phyloP scores from a whole-genome alignment of 2,888 invertebrate species.

The Craniophora ligustri region DNA sequence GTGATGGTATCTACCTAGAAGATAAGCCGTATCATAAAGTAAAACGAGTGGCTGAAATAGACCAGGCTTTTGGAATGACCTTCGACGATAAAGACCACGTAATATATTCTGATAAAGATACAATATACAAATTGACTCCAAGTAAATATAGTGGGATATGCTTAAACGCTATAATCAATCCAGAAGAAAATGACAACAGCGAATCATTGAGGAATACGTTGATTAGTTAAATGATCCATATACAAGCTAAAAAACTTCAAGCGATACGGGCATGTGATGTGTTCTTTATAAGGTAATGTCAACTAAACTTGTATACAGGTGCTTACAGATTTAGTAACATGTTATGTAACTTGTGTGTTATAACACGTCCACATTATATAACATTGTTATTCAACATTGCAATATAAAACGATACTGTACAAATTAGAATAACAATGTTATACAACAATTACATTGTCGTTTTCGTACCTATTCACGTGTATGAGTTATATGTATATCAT shows the following conservation, averaged over 20 bases:
- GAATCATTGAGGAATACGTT: constrained; percentile 8
- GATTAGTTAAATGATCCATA: constrained; percentile 18
- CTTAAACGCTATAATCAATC: constrained; percentile 53
- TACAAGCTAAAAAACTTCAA: not conserved
- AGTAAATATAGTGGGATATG: constrained; percentile 63
- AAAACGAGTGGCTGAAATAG: constrained; percentile 66
- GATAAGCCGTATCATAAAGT: constrained; percentile 69
- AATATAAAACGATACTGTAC: no score
- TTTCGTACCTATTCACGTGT: no score
- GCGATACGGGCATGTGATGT: no score
- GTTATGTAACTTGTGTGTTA: no score
- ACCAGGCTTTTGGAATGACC: constrained; percentile 72
- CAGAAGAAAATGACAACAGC: constrained; percentile 7
- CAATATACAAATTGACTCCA: constrained; percentile 69
- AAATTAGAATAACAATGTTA: no score
- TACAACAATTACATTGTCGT: no score
- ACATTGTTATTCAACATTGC: no score
- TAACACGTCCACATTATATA: no score
- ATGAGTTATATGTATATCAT: no score
- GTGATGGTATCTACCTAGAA: constrained; percentile 75
- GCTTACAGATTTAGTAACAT: no score
- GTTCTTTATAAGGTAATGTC: no score
- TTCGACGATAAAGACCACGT: constrained; percentile 76
- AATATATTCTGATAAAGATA: constrained; percentile 72
- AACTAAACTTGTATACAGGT: no score